Percentiles rank a stretch among this genome's conserved stretches.
Conservation (phyloP, 2,113 vertebrate species). For the Bos taurus region DNA sequence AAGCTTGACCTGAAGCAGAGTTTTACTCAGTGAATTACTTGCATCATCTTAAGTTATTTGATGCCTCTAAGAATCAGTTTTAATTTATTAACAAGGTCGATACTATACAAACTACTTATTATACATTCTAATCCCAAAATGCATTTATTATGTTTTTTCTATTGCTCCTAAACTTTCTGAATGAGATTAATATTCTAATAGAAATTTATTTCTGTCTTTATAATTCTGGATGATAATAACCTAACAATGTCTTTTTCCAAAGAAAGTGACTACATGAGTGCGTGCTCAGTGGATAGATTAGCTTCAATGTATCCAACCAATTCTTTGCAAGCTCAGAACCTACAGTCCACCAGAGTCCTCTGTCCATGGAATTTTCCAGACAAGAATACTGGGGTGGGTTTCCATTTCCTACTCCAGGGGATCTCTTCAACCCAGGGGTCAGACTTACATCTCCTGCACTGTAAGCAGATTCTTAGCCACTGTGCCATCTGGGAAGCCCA, state of each 20-base stretch:
- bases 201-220: neutral
- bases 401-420: neutral
- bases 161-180: neutral
- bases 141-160: neutral
- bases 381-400: neutral
- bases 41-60: conserved; percentile 4
- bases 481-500: neutral
- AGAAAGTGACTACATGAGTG: neutral
- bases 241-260: neutral
- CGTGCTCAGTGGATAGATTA: neutral
- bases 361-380: neutral
- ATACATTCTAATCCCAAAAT: neutral
- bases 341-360: neutral
- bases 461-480: neutral
- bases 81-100: neutral
- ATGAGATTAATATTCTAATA: neutral
- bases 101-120: neutral
- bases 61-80: neutral
- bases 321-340: neutral
- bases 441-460: neutral
- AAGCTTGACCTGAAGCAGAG: conserved; percentile 5
- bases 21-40: neutral
- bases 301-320: neutral
- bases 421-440: neutral
- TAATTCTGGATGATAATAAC: neutral